phyloP scores from a whole-genome alignment of 2,797 vertebrate genomes.

The Bovichtus variegatus region DNA sequence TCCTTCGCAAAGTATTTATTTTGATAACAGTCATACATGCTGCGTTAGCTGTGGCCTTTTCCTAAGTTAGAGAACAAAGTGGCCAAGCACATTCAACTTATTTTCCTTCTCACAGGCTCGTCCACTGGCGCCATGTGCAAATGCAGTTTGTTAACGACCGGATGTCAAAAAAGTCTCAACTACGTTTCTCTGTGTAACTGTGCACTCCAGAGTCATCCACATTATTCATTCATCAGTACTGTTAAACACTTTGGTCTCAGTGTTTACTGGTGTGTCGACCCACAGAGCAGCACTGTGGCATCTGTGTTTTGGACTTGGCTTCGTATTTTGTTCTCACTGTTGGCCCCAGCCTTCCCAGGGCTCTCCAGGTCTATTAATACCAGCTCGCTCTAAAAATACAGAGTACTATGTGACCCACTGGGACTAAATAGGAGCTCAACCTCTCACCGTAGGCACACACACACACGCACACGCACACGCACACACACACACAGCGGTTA shows the following conservation, averaged over 20 bases:
- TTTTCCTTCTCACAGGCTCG: constrained; percentile 39
- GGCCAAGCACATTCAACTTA: constrained; percentile 42
- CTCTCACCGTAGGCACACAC: constrained; percentile 32
- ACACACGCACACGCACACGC: constrained; percentile 20
- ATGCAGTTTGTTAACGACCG: constrained; percentile 72
- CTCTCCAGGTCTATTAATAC: constrained; percentile 80
- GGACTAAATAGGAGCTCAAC: constrained; percentile 66
- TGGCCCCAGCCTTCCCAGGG: constrained; percentile 69
- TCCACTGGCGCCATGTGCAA: constrained; percentile 70
- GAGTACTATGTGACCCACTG: constrained; percentile 72
- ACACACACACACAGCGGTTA: constrained; percentile 16
- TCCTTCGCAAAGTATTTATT: constrained; percentile 47
- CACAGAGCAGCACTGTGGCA: constrained; percentile 69
- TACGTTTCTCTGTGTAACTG: constrained; percentile 55
- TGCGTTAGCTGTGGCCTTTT: constrained; percentile 59
- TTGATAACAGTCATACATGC: constrained; percentile 52
- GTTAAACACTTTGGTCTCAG: constrained; percentile 75
- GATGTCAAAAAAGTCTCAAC: constrained; percentile 62
- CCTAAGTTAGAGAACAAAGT: constrained; percentile 4
- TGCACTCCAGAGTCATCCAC: constrained; percentile 55
- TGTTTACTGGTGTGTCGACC: constrained; percentile 68
- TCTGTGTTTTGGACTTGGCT: constrained; percentile 64
- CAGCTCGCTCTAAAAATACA: constrained; percentile 77
- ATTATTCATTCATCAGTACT: constrained; percentile 74
- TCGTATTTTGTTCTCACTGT: constrained; percentile 69